Conservation (phyloP, 2,888 invertebrate genomes). For the Nemapogon koenigi region DNA sequence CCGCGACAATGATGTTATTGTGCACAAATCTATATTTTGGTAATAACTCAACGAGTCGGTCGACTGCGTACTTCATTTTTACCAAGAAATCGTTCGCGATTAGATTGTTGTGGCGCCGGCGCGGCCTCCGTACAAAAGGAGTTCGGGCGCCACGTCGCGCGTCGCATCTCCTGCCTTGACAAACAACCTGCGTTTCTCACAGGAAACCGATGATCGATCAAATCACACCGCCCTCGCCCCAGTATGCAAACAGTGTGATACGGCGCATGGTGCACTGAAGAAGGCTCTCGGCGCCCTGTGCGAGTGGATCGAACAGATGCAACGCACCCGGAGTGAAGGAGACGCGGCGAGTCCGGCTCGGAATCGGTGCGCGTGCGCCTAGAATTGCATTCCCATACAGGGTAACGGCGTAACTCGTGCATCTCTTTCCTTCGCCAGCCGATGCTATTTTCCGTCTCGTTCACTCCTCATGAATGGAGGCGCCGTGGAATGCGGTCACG, state of each 20-base stretch:
- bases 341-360: constrained; percentile 44
- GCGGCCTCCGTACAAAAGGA: constrained; percentile 27
- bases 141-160: constrained; percentile 43
- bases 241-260: constrained; percentile 43
- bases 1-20: too few relatives aligned
- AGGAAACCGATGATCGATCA: constrained; percentile 53
- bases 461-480: constrained; percentile 57
- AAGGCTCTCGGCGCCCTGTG: constrained; percentile 28
- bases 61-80: too few relatives aligned
- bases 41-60: too few relatives aligned
- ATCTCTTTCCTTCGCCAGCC: constrained; percentile 44
- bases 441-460: constrained; percentile 35
- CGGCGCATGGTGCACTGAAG: constrained; percentile 23
- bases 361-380: constrained; percentile 50
- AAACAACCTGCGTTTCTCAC: constrained; percentile 54
- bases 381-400: constrained; percentile 57
- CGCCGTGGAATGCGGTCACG: constrained; percentile 67
- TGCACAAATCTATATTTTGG: too few relatives aligned
- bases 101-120: background rate
- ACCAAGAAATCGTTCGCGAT: too few relatives aligned
- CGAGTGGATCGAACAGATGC: constrained; percentile 9
- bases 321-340: constrained; percentile 26
- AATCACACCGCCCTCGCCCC: constrained; percentile 50
- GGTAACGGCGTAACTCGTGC: constrained; percentile 48
- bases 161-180: constrained; percentile 42